Conservation (phyloP, 2,797 vertebrate genomes). For the Potorous gilbertii region DNA sequence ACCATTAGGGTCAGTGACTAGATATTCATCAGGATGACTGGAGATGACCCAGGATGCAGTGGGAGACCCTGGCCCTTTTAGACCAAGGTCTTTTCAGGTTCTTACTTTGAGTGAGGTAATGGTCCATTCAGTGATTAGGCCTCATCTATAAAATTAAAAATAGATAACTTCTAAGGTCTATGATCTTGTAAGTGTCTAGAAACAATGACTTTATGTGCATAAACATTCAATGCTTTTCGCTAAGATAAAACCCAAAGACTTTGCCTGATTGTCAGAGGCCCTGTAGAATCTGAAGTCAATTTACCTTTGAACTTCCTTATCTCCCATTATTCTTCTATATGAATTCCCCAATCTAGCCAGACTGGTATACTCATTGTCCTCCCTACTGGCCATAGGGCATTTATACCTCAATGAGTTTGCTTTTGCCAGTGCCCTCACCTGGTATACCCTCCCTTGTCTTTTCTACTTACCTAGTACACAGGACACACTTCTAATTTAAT, state of each 20-base stretch:
- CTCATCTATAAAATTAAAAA: neutral
- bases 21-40: no score
- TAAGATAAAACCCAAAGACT: no score
- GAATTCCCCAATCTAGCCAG: neutral
- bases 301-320: neutral
- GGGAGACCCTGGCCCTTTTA: no score
- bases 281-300: neutral
- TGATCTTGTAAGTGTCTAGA: neutral
- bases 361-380: neutral
- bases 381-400: neutral
- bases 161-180: neutral
- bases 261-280: neutral
- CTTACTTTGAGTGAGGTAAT: no score
- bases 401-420: neutral
- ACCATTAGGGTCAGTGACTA: no score
- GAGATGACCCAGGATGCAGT: no score
- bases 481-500: neutral
- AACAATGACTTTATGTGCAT: neutral
- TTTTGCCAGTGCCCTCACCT: neutral
- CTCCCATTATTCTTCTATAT: neutral
- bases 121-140: no score
- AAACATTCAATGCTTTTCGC: neutral
- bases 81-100: no score
- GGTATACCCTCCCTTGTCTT: neutral
- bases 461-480: neutral